Conservation (phyloP, 1,140 invertebrate species). For the Thereuonema tuberculata region DNA sequence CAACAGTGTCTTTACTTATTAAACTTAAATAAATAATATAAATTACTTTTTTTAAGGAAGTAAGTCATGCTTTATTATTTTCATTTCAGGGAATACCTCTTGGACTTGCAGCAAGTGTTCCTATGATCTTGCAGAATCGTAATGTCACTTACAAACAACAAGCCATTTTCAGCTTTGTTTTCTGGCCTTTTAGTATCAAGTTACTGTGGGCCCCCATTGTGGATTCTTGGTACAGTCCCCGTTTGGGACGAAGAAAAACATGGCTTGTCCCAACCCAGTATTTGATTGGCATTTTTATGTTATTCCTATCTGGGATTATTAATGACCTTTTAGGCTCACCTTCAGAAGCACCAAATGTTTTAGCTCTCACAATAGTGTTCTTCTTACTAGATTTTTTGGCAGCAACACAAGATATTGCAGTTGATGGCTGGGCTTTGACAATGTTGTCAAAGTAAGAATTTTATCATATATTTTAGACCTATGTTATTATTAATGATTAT, state of each 20-base stretch:
- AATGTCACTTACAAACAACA: constrained; percentile 81
- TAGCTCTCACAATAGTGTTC: constrained; percentile 68
- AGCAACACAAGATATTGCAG: constrained; percentile 98
- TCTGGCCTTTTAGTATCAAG: constrained; percentile 97
- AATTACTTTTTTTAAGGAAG: no score
- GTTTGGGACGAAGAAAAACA: constrained; percentile 85
- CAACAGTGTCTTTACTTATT: no score
- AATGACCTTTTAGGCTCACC: constrained; percentile 55
- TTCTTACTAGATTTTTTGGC: constrained; percentile 89
- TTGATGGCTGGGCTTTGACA: constrained; percentile 98
- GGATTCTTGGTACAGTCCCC: constrained; percentile 68
- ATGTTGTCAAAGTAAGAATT: constrained; percentile 89
- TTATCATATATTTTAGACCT: no score
- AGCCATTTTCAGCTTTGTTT: constrained; percentile 96
- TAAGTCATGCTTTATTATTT: no score
- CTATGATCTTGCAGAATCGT: constrained; percentile 85
- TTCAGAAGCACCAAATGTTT: constrained; percentile 53
- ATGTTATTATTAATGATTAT: no score
- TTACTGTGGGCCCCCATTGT: constrained; percentile 96
- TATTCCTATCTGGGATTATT: constrained; percentile 59
- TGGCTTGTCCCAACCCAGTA: constrained; percentile 92
- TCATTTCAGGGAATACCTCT: constrained; percentile 94
- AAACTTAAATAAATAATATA: no score
- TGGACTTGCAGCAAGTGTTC: constrained; percentile 81
- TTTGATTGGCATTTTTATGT: constrained; percentile 56